Conservation (phyloP, 2,888 invertebrate genomes). For the Acleris literana region DNA sequence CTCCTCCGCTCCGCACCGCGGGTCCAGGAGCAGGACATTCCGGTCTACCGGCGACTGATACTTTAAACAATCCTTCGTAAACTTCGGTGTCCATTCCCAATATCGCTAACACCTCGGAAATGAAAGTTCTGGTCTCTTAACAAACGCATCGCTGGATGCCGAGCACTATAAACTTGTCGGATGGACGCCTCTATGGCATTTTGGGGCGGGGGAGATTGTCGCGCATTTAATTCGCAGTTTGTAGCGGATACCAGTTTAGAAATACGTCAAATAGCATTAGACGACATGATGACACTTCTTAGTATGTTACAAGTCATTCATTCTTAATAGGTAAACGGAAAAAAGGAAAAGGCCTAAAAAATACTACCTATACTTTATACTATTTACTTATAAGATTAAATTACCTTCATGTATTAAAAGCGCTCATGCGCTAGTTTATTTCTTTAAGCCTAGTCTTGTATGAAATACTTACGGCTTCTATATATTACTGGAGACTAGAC, state of each 20-base stretch:
- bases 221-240: slow-evolving; percentile 76
- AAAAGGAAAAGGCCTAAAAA: slow-evolving; percentile 57
- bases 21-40: slow-evolving; percentile 82
- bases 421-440: background rate
- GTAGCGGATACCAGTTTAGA: slow-evolving; percentile 67
- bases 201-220: slow-evolving; percentile 66
- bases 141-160: slow-evolving; percentile 37
- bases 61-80: slow-evolving; percentile 69
- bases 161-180: slow-evolving; percentile 44
- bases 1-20: slow-evolving; percentile 80
- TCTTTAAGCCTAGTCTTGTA: slow-evolving; percentile 34
- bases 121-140: slow-evolving; percentile 22
- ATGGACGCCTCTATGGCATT: slow-evolving; percentile 54
- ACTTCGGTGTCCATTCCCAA: slow-evolving; percentile 42
- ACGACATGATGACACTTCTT: slow-evolving; percentile 40
- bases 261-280: slow-evolving; percentile 53
- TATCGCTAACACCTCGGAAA: slow-evolving; percentile 34
- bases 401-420: slow-evolving; percentile 15
- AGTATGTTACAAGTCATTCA: slow-evolving; percentile 28
- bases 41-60: slow-evolving; percentile 85
- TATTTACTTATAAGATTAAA: slow-evolving; percentile 10
- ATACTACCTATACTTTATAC: slow-evolving; percentile 30
- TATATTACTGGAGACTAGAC: slow-evolving; percentile 24
- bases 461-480: slow-evolving; percentile 22
- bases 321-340: slow-evolving; percentile 22